These are phyloP conservation scores for Australoheros facetus DNA, from an alignment of 2,797 vertebrate species.

Conservation along the genomic window DNA sequence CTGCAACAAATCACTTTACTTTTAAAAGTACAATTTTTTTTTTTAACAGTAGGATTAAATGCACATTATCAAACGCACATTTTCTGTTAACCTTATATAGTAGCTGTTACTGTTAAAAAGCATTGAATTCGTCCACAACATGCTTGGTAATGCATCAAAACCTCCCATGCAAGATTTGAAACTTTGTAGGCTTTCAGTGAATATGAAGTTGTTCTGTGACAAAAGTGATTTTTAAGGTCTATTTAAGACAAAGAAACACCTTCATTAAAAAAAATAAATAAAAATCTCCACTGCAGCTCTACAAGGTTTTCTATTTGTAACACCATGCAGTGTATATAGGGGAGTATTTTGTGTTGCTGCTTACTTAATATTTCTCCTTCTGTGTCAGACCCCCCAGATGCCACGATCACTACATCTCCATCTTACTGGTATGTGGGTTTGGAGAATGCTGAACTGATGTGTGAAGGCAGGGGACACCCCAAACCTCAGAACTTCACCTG, in stretches of 20 bases:
- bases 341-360: background rate
- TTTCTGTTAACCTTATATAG: background rate
- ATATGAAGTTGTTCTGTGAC: too few relatives aligned
- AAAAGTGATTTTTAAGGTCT: too few relatives aligned
- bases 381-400: conserved; percentile 79
- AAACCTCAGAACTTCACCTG: conserved; percentile 75
- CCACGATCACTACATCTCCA: conserved; percentile 51
- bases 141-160: background rate
- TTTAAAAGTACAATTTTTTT: background rate
- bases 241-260: background rate
- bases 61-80: background rate
- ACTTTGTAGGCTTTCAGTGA: background rate
- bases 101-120: background rate
- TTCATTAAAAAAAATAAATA: background rate
- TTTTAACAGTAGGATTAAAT: background rate
- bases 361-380: conserved; percentile 23
- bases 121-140: background rate
- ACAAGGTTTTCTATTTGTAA: background rate
- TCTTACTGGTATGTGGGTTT: conserved; percentile 61
- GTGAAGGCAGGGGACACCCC: conserved; percentile 70
- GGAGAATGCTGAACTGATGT: conserved; percentile 71
- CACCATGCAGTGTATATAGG: background rate
- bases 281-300: background rate
- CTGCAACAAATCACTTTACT: background rate
- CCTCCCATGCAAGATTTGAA: background rate